A percentile compares a stretch with the other conserved stretches of the same genome.
phyloP scores from a whole-genome alignment of 1,140 invertebrate species.

The Pinna nobilis region DNA sequence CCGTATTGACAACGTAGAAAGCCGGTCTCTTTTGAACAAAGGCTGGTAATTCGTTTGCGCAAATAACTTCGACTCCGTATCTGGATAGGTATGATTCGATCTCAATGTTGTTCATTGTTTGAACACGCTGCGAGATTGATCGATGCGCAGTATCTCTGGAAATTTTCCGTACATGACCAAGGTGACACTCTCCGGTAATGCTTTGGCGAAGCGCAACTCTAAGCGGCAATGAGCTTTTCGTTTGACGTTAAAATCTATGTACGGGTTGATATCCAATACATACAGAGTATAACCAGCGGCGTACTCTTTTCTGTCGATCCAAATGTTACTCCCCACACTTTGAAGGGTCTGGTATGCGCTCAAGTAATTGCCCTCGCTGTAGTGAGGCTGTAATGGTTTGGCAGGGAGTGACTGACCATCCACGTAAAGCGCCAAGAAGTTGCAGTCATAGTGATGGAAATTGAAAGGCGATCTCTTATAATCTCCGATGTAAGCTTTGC shows the following conservation, averaged over 20 bases:
- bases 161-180: constrained; percentile 37
- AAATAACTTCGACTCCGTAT: not conserved
- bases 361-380: not conserved
- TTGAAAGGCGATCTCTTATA: constrained; percentile 35
- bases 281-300: constrained; percentile 25
- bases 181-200: constrained; percentile 36
- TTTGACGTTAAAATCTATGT: constrained; percentile 30
- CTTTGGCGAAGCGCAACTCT: constrained; percentile 25
- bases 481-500: constrained; percentile 1
- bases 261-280: constrained; percentile 22
- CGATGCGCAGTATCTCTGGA: constrained; percentile 24
- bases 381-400: constrained; percentile 28
- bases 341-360: constrained; percentile 15
- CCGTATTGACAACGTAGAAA: constrained; percentile 6
- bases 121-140: constrained; percentile 25
- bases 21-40: not conserved
- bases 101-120: constrained; percentile 29
- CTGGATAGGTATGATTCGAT: not conserved
- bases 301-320: constrained; percentile 3
- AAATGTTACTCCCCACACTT: constrained; percentile 1
- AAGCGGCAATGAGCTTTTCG: constrained; percentile 29
- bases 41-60: constrained; percentile 14
- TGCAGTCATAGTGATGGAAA: constrained; percentile 24
- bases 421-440: constrained; percentile 25
- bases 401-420: constrained; percentile 15